Evolutionary conservation across 2,888 invertebrate genomes (phyloP).

Genomic region (Junonia oenone): DNA sequence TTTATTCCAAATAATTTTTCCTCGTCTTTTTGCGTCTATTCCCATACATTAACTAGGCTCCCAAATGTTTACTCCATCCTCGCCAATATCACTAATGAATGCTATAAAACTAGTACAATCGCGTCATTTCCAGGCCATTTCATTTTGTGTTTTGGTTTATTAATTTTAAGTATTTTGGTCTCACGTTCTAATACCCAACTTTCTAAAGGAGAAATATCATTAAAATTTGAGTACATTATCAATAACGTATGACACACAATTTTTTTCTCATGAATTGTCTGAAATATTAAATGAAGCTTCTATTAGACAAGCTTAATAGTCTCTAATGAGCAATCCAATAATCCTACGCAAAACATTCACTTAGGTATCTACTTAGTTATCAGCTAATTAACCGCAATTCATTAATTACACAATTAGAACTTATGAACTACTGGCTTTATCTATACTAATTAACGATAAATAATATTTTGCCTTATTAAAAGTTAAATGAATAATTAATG

Average conservation of each 20-base stretch:
- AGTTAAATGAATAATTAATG: background rate
- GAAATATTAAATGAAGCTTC: background rate
- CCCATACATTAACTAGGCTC: background rate
- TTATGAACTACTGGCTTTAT: background rate
- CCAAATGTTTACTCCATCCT: background rate
- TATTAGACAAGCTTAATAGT: background rate
- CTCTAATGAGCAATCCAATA: background rate
- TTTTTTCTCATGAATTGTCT: background rate
- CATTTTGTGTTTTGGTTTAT: background rate
- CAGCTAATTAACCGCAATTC: slow-evolving; percentile 9
- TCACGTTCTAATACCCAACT: slow-evolving; percentile 3
- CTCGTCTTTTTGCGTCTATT: background rate
- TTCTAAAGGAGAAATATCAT: background rate
- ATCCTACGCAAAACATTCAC: background rate
- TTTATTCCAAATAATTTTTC: background rate
- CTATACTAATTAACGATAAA: background rate
- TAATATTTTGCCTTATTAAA: background rate
- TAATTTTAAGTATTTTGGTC: slow-evolving; percentile 1
- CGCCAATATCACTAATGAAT: background rate
- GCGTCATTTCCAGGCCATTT: background rate
- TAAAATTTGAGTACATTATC: background rate
- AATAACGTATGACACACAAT: background rate
- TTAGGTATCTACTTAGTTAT: background rate
- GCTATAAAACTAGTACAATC: background rate
- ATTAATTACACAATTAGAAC: slow-evolving; percentile 3